Base-by-base conservation (phyloP, 2,888 invertebrate genomes). In the Cataglyphis livida region DNA sequence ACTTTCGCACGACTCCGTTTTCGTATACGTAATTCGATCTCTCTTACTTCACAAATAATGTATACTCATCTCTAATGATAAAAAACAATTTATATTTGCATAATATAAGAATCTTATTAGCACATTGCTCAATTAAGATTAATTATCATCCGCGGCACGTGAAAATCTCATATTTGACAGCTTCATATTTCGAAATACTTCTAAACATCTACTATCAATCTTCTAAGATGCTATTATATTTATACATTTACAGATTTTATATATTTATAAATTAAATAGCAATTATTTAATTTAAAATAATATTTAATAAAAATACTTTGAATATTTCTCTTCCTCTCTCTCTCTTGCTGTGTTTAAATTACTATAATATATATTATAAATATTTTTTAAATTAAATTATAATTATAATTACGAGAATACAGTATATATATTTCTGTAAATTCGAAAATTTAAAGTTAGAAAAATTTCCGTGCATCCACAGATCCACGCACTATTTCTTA, bases 71-170 rank as follows among this genome's bases (percentile, higher is more conserved):
- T 28, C 25, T 38, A 6, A 3, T 44, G 21, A n/a, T 35, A 38
- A 3, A 12, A 38, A 38, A 21, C 15, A 44, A 62, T 32, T 3
- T 35, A 48, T 21, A 12, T 64, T 12, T 32, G 6, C n/a, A 38
- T 64, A 64, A 9, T 3, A 0, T 41, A 48, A 57, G 35, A 54
- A 54, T 70, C 15, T 57, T n/a, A 28, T 66, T 35, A 28, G 18
- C 18, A n/a, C 10, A 10, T 51, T 5, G 10, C 4, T 51, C 21
- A 74, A 7, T 48, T 54, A 15, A 61, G 64, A 83, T 68, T 83
- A 62, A 54, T 44, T 88, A 86, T 87, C 78, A 44, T 32, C 12
- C 0, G 62, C 35, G 2, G 79, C 83, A 35, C 44, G 65, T 83
- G 59, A 71, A 81, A 21, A 9, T 21, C 15, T 65, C 41, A 12